A percentile compares a stretch with the other conserved stretches of the same genome.
These are phyloP conservation scores for Loripinus fragilis DNA, from an alignment of 2,888 invertebrate genomes.

Conservation along the genomic window DNA sequence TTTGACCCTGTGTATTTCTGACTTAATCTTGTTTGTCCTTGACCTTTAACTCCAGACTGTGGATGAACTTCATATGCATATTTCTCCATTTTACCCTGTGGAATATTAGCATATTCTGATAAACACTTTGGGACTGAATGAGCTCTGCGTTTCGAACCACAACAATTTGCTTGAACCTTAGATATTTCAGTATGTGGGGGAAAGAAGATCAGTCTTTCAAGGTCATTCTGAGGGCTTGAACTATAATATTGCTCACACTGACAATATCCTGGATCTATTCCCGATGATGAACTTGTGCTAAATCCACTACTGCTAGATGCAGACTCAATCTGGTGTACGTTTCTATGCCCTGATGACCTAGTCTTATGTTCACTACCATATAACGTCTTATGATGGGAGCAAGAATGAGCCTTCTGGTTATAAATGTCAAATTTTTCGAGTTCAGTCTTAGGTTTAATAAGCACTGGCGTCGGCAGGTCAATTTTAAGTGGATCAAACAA, in stretches of 20 bases:
- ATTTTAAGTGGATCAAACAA: constrained; percentile 73
- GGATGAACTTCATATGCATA: constrained; percentile 68
- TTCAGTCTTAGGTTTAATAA: constrained; percentile 61
- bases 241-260: constrained; percentile 51
- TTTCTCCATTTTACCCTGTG: constrained; percentile 55
- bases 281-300: constrained; percentile 73
- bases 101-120: constrained; percentile 40
- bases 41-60: constrained; percentile 39
- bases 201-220: constrained; percentile 73
- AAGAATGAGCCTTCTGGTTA: constrained; percentile 50
- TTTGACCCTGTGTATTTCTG: constrained; percentile 40
- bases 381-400: constrained; percentile 44
- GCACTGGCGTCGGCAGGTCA: constrained; percentile 62
- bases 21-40: constrained; percentile 31
- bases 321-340: constrained; percentile 47
- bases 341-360: constrained; percentile 12
- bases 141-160: constrained; percentile 47
- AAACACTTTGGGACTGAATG: constrained; percentile 46
- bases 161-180: constrained; percentile 38
- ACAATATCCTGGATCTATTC: constrained; percentile 71
- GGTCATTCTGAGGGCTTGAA: constrained; percentile 65
- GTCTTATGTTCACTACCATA: constrained; percentile 20
- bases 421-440: constrained; percentile 56
- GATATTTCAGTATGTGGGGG: constrained; percentile 74
- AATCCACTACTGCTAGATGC: constrained; percentile 73